A percentile compares a stretch with the other conserved stretches of the same genome.
Evolutionary conservation across 2,797 vertebrate genomes (phyloP).

Genomic region (Molossus molossus): DNA sequence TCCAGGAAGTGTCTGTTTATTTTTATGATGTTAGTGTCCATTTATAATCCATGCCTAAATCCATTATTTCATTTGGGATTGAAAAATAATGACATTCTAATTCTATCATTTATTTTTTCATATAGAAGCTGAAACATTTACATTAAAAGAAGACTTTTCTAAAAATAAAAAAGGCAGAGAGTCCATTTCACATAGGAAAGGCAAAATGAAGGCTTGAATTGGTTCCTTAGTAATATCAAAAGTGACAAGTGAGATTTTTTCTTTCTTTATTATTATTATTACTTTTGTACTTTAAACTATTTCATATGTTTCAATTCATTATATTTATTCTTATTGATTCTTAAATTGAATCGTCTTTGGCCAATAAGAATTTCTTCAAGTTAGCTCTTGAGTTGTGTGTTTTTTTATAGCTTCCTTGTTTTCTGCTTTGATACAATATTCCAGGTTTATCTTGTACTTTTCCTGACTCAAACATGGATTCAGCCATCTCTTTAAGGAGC

Average conservation of each 20-base stretch:
- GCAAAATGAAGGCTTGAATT: slow-evolving; percentile 3
- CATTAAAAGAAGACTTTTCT: not conserved
- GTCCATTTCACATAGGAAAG: not conserved
- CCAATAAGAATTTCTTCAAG: slow-evolving; percentile 12
- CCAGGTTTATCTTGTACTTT: slow-evolving; percentile 13
- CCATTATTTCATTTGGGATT: not conserved
- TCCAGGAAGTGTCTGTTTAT: not conserved
- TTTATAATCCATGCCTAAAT: slow-evolving; percentile 28
- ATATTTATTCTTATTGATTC: not conserved
- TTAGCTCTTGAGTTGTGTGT: not conserved
- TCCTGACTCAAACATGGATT: not conserved
- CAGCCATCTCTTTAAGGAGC: not conserved
- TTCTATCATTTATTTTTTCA: not conserved
- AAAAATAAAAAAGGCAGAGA: slow-evolving; percentile 7
- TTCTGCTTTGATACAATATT: not conserved
- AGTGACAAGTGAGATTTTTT: not conserved
- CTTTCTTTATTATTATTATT: not conserved
- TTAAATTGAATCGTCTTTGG: not conserved
- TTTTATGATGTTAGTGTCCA: not conserved
- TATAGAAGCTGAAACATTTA: not conserved
- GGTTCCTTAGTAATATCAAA: not conserved
- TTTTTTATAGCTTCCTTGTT: not conserved
- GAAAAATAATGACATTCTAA: slow-evolving; percentile 32
- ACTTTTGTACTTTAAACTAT: not conserved
- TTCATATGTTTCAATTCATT: not conserved